Evolutionary conservation across 1,140 invertebrate species (phyloP).

Genomic region (Nylanderia fulva): DNA sequence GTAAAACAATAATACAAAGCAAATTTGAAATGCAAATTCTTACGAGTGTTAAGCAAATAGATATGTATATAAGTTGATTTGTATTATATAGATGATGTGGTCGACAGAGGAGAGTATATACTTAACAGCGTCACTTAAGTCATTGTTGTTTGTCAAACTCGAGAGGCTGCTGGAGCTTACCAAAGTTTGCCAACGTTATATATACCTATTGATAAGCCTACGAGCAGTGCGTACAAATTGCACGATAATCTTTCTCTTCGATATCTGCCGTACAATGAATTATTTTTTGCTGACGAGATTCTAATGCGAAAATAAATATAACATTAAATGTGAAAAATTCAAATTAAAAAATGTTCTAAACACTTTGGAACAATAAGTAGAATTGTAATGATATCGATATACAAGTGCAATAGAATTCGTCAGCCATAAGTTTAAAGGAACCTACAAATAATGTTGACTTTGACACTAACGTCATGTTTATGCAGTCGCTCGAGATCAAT

Average conservation of each 20-base stretch:
- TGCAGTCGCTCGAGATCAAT: background rate
- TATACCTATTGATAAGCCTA: conserved; percentile 64
- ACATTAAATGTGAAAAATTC: too few relatives aligned
- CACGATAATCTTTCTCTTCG: background rate
- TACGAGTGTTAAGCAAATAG: conserved; percentile 3
- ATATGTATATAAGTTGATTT: background rate
- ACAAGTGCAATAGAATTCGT: too few relatives aligned
- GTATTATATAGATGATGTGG: background rate
- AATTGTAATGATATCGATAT: background rate
- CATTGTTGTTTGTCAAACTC: conserved; percentile 55
- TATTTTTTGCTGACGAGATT: background rate
- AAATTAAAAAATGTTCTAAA: background rate
- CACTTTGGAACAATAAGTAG: background rate
- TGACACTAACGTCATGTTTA: background rate
- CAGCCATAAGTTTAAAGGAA: background rate
- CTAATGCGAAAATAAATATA: background rate
- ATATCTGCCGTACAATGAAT: background rate
- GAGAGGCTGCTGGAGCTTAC: conserved; percentile 36
- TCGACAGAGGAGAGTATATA: conserved; percentile 10
- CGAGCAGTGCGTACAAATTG: background rate
- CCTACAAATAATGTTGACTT: background rate
- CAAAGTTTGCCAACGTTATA: conserved; percentile 60
- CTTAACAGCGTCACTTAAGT: conserved; percentile 6
- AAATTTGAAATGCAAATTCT: conserved; percentile 26
- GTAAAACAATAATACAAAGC: conserved; percentile 1